Conservation (phyloP, 2,888 invertebrate species). For the Lasioglossum oenotherae region DNA sequence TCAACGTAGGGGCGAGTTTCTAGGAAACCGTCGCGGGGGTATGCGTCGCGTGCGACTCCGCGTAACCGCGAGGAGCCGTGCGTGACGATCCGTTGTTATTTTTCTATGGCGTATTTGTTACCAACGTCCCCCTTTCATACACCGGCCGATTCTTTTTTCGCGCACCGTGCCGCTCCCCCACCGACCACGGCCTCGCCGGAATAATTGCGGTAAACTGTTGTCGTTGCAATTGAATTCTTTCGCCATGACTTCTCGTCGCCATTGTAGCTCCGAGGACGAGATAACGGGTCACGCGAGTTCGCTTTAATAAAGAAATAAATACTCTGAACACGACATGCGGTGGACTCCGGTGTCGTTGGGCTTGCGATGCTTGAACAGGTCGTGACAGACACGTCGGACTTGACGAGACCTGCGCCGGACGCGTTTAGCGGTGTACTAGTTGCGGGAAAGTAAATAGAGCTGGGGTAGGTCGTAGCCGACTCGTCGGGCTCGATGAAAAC, state of each 20-base stretch:
- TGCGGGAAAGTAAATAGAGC: not conserved
- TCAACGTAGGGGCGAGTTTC: constrained; percentile 12
- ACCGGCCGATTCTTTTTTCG: not conserved
- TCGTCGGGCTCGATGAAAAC: not conserved
- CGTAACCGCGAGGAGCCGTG: constrained; percentile 39
- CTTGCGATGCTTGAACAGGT: not conserved
- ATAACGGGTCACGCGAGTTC: constrained; percentile 7
- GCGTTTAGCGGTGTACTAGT: not conserved
- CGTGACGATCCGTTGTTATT: constrained; percentile 41
- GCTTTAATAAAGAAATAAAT: not conserved
- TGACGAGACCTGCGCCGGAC: not conserved
- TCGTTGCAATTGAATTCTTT: constrained; percentile 13
- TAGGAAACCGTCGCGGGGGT: constrained; percentile 30
- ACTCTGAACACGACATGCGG: not conserved
- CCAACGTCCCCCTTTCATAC: not conserved
- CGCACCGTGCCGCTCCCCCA: not conserved
- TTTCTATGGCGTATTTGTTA: constrained; percentile 21
- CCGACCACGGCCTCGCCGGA: not conserved
- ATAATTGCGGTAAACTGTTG: constrained; percentile 16
- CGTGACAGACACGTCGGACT: not conserved
- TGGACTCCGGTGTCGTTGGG: not conserved
- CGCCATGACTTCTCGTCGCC: not conserved
- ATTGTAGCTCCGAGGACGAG: not conserved
- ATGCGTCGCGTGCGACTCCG: constrained; percentile 33
- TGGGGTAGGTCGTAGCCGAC: not conserved